Base-by-base conservation (phyloP, 1,140 invertebrate genomes). In the Drosophila setifemur region DNA sequence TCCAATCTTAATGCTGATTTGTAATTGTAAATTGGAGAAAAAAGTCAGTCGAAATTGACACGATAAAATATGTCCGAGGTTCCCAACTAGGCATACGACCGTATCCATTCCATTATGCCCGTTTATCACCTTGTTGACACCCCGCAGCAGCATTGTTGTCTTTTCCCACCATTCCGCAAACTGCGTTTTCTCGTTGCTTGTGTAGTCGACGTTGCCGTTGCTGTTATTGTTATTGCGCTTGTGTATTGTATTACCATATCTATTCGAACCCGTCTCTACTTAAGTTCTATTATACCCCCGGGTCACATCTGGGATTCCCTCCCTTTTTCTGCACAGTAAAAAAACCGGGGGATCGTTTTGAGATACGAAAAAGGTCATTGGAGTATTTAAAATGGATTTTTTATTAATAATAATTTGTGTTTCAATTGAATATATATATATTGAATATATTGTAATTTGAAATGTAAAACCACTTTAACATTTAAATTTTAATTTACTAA, bases 191-290 rank as follows among this genome's bases (percentile, higher is more conserved):
- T 23, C 16, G 35, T 60, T 61, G 58, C 60, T 19, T 57, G 25
- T 29, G 42, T n/a, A 14, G 60, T 42, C 19, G n/a, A 4, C 4
- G n/a, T 11, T 29, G 42, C 6, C 19, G 58, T 39, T 55, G 55
- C 40, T 23, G 57, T 63, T 63, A 63, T 63, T 63, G 60, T 63
- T 63, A 63, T 63, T 47, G 40, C 55, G 12, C 12, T 63, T 23
- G 29, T 63, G 60, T 63, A 63, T 63, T 63, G 60, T 63, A 63
- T 63, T 63, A 61, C 40, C 58, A 63, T 63, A 63, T 63, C 58
- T 63, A 63, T 63, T 63, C 55, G 55, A 63, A 61, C 55, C 58
- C 54, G 55, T 61, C 58, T 61, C 40, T 63, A 63, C 58, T 63
- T 63, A 63, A 28, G 55, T 63, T 63, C 58, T 63, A 63, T 61